Conservation (phyloP, 1,140 invertebrate species). For the Epicauta chinensis region DNA sequence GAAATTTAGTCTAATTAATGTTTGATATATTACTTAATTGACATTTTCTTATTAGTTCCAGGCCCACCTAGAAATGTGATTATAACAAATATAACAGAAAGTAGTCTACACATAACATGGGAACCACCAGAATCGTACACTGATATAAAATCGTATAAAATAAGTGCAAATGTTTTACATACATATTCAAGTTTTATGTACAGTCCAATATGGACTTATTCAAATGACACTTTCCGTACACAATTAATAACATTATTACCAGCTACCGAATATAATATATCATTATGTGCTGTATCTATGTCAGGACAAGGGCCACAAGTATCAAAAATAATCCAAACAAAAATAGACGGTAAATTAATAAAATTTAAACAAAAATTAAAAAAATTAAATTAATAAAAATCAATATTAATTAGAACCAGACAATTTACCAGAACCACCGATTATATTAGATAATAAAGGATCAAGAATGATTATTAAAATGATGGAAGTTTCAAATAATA, state of each 20-base stretch:
- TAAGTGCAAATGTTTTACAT: conserved; percentile 28
- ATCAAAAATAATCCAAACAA: conserved; percentile 30
- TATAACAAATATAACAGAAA: conserved; percentile 33
- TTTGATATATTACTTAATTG: too few relatives aligned
- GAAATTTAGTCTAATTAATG: too few relatives aligned
- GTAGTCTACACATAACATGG: conserved; percentile 31
- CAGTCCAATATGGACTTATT: conserved; percentile 26
- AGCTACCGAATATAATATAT: conserved; percentile 36
- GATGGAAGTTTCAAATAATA: conserved; percentile 57
- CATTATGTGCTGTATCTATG: conserved; percentile 25
- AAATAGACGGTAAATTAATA: conserved; percentile 28
- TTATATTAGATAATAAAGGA: conserved; percentile 51
- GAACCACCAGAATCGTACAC: conserved; percentile 32
- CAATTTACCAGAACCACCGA: conserved; percentile 54
- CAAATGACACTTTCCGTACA: conserved; percentile 34
- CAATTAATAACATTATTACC: conserved; percentile 31
- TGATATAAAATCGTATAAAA: conserved; percentile 30
- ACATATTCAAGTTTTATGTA: conserved; percentile 31
- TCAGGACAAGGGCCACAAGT: conserved; percentile 24
- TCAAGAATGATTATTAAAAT: conserved; percentile 57
- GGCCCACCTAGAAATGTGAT: conserved; percentile 33
- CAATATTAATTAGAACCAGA: conserved; percentile 48
- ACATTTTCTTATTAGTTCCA: conserved; percentile 10
- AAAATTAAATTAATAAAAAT: conserved; percentile 1
- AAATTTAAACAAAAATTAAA: conserved; percentile 27